Conservation (phyloP, 2,888 invertebrate species). For the Trichogramma dendrolimi region DNA sequence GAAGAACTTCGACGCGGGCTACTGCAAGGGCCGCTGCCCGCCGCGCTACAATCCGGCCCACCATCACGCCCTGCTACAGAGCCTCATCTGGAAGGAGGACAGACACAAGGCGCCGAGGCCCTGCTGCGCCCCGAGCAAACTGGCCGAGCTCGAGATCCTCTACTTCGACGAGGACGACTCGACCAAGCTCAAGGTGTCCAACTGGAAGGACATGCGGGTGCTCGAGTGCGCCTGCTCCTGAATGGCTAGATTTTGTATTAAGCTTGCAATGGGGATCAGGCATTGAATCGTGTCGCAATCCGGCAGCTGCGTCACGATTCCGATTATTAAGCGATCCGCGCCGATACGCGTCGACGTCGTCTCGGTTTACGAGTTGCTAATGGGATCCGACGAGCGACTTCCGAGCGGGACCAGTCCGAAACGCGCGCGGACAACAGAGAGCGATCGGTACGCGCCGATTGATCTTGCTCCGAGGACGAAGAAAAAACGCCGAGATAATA, state of each 20-base stretch:
- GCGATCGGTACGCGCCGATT: no score
- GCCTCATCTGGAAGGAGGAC: conserved; percentile 63
- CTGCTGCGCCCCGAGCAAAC: conserved; percentile 68
- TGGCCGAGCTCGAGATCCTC: conserved; percentile 63
- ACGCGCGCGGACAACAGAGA: no score
- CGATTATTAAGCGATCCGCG: no score
- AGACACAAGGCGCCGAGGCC: conserved; percentile 58
- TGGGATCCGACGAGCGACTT: no score
- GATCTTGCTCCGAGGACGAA: no score
- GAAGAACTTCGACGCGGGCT: conserved; percentile 68
- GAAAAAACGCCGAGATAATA: no score
- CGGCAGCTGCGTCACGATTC: no score
- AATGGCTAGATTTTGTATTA: conserved; percentile 7
- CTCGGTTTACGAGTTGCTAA: no score
- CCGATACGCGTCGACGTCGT: no score
- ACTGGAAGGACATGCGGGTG: conserved; percentile 69
- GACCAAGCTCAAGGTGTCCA: conserved; percentile 62
- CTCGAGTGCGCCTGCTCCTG: conserved; percentile 69
- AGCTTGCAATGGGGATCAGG: no score
- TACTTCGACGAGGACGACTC: conserved; percentile 63
- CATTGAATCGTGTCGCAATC: no score
- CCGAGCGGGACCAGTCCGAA: no score
- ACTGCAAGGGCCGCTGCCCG: conserved; percentile 67
- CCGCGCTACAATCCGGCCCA: conserved; percentile 66
- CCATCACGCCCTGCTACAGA: conserved; percentile 68